phyloP scores from a whole-genome alignment of 2,888 invertebrate genomes.

The Mycalesis mineus region DNA sequence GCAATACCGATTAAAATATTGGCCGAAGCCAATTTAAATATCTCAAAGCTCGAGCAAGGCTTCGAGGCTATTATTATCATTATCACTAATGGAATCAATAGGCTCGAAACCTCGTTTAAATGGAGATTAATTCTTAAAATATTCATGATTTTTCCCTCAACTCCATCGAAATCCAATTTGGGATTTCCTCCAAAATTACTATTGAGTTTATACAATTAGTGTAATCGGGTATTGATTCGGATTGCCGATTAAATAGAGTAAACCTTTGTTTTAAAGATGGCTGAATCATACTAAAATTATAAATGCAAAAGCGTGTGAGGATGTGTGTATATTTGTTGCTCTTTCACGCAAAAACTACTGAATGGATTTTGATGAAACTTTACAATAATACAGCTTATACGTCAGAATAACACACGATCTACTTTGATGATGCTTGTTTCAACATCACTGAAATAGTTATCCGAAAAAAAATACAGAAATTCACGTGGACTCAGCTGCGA shows the following conservation, averaged over 20 bases:
- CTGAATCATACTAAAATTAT: background rate
- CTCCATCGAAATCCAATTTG: conserved; percentile 33
- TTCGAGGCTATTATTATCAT: background rate
- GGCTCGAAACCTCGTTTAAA: conserved; percentile 14
- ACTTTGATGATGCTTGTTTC: too few relatives aligned
- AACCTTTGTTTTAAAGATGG: background rate
- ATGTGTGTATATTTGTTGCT: too few relatives aligned
- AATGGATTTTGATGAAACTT: too few relatives aligned
- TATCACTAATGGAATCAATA: conserved; percentile 1
- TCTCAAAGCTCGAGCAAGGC: background rate
- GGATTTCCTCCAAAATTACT: conserved; percentile 31
- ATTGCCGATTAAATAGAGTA: conserved; percentile 10
- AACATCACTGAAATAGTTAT: too few relatives aligned
- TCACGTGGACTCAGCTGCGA: too few relatives aligned
- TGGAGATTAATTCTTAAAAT: conserved; percentile 24
- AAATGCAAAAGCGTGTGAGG: too few relatives aligned
- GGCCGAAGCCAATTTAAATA: conserved; percentile 1
- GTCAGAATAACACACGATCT: too few relatives aligned
- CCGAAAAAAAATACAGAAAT: too few relatives aligned
- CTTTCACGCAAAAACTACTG: too few relatives aligned
- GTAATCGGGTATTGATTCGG: conserved; percentile 25
- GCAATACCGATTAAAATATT: background rate
- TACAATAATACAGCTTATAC: too few relatives aligned
- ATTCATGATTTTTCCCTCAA: conserved; percentile 20
- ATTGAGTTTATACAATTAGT: conserved; percentile 31